Conservation (phyloP, 1,140 invertebrate genomes). For the Dinoponera quadriceps region DNA sequence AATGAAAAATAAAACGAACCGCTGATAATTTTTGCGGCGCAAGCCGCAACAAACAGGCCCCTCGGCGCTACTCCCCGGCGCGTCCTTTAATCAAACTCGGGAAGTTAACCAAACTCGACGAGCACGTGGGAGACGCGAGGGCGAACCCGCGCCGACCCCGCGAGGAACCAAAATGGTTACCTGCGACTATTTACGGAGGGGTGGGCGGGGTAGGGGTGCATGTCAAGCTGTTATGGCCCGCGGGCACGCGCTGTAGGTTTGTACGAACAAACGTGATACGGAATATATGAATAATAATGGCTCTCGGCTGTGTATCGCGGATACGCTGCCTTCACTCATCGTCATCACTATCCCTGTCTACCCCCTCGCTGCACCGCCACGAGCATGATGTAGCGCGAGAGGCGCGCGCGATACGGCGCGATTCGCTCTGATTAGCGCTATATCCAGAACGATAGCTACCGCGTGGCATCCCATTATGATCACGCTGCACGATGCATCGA, state of each 20-base stretch:
- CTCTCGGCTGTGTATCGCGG: constrained; percentile 77
- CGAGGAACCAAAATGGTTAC: constrained; percentile 71
- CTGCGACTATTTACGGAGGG: constrained; percentile 74
- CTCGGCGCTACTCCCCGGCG: no score
- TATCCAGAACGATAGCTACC: constrained; percentile 82
- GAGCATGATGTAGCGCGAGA: constrained; percentile 79
- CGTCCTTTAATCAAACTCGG: no score
- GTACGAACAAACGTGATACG: constrained; percentile 83
- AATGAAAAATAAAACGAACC: no score
- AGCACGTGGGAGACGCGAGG: constrained; percentile 22
- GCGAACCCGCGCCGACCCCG: constrained; percentile 39
- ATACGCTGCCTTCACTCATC: constrained; percentile 74
- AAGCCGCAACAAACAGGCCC: no score
- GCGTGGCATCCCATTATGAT: constrained; percentile 62
- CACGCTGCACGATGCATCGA: constrained; percentile 12
- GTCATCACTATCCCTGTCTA: constrained; percentile 67
- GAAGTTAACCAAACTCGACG: background rate
- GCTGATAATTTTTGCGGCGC: no score
- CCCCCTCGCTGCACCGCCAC: constrained; percentile 36
- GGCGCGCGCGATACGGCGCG: constrained; percentile 77
- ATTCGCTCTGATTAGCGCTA: constrained; percentile 85
- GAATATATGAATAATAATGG: constrained; percentile 86
- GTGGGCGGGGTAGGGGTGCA: constrained; percentile 48
- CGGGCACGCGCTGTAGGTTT: constrained; percentile 74
- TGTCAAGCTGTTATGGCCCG: constrained; percentile 73